Evolutionary conservation across 2,888 invertebrate genomes (phyloP).

Genomic region (Pediacus dermestoides): DNA sequence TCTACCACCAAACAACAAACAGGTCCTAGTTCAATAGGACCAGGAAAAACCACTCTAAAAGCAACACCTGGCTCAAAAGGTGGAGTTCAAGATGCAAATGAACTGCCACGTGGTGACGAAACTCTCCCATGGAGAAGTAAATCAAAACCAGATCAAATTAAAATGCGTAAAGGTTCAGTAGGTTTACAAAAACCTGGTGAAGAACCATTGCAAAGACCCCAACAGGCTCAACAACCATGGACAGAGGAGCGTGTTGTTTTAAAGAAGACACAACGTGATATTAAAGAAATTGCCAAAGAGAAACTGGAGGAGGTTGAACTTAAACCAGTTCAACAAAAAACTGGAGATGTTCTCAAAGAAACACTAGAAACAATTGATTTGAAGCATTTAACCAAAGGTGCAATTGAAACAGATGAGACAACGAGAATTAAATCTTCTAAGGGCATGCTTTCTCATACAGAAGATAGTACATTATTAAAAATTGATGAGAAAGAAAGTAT

Average conservation of each 20-base stretch:
- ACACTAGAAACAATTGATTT: too few species aligned
- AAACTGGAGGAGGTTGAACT: slow-evolving; percentile 52
- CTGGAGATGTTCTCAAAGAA: slow-evolving; percentile 1
- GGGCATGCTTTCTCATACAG: slow-evolving; percentile 15
- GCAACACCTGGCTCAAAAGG: slow-evolving; percentile 39
- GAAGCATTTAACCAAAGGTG: slow-evolving; percentile 10
- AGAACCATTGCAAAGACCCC: slow-evolving; percentile 26
- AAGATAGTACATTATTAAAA: slow-evolving; percentile 21
- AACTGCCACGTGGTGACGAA: slow-evolving; percentile 54
- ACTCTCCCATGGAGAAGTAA: slow-evolving; percentile 54
- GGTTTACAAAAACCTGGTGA: slow-evolving; percentile 19
- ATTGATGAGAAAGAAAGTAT: slow-evolving; percentile 8
- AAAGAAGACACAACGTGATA: slow-evolving; percentile 50
- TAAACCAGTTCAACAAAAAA: slow-evolving; percentile 54
- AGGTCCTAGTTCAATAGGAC: slow-evolving; percentile 42
- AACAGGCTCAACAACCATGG: slow-evolving; percentile 55
- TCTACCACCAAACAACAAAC: slow-evolving; percentile 29
- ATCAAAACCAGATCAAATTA: slow-evolving; percentile 14
- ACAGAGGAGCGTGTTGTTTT: slow-evolving; percentile 62
- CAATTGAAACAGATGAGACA: slow-evolving; percentile 13
- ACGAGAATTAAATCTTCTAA: slow-evolving; percentile 15
- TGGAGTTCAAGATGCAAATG: slow-evolving; percentile 47
- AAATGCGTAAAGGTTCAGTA: slow-evolving; percentile 14
- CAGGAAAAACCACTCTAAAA: slow-evolving; percentile 39
- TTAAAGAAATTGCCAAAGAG: slow-evolving; percentile 47